phyloP scores from a whole-genome alignment of 2,888 invertebrate species.

The Latheticus oryzae region DNA sequence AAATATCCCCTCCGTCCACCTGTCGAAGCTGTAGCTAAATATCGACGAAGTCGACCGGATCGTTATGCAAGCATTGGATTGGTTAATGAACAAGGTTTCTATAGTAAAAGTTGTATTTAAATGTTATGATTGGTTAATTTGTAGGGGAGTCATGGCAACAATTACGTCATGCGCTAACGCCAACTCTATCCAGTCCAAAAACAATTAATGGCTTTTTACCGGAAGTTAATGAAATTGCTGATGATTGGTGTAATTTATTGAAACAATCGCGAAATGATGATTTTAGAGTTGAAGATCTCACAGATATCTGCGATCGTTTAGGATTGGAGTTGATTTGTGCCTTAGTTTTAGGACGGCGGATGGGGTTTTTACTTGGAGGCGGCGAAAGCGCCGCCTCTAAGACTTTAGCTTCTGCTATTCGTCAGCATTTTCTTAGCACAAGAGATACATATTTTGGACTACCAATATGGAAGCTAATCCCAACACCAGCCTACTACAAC shows the following conservation, averaged over 20 bases:
- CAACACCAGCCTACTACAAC: slow-evolving; percentile 77
- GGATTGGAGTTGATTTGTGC: slow-evolving; percentile 86
- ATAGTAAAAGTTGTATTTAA: not conserved
- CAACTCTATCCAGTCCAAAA: slow-evolving; percentile 80
- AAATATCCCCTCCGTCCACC: slow-evolving; percentile 85
- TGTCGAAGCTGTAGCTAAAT: slow-evolving; percentile 82
- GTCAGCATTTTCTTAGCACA: slow-evolving; percentile 81
- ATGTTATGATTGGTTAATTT: slow-evolving; percentile 60
- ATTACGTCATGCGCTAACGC: slow-evolving; percentile 78
- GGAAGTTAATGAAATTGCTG: slow-evolving; percentile 78
- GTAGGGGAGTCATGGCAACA: slow-evolving; percentile 84
- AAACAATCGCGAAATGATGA: slow-evolving; percentile 67
- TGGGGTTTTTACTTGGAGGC: slow-evolving; percentile 74
- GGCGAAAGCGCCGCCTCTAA: slow-evolving; percentile 68
- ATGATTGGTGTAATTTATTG: slow-evolving; percentile 80
- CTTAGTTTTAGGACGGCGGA: slow-evolving; percentile 80
- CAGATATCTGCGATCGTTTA: slow-evolving; percentile 80
- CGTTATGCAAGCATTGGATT: slow-evolving; percentile 85
- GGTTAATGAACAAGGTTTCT: slow-evolving; percentile 80
- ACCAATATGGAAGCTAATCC: slow-evolving; percentile 84
- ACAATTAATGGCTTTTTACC: slow-evolving; percentile 82
- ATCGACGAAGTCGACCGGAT: slow-evolving; percentile 79
- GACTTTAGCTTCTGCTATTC: slow-evolving; percentile 78
- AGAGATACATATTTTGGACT: slow-evolving; percentile 86
- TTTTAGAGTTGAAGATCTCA: slow-evolving; percentile 70